phyloP scores from a whole-genome alignment of 2,113 vertebrate genomes.

The Mungos mungo region DNA sequence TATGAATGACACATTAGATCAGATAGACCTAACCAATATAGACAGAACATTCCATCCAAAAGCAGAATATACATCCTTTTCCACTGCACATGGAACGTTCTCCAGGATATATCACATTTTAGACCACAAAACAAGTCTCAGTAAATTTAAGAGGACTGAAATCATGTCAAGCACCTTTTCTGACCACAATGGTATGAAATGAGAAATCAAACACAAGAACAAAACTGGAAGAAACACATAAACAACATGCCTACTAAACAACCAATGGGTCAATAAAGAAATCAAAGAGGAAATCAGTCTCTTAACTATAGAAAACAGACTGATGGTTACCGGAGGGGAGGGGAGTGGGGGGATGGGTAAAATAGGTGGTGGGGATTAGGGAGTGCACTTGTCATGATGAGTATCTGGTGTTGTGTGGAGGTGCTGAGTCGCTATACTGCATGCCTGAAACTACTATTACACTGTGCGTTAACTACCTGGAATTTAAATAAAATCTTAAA shows the following conservation, averaged over 20 bases:
- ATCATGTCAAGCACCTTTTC: not conserved
- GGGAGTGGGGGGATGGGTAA: not conserved
- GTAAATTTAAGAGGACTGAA: not conserved
- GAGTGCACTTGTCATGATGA: not conserved
- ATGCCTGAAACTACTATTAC: not conserved
- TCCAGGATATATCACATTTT: not conserved
- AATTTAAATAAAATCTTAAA: not conserved
- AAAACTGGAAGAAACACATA: not conserved
- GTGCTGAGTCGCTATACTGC: not conserved
- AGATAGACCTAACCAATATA: not conserved
- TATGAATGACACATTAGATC: not conserved
- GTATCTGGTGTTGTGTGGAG: not conserved
- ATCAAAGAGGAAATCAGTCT: not conserved
- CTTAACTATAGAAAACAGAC: not conserved
- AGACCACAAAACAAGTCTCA: not conserved
- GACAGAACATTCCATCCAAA: not conserved
- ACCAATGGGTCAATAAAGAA: not conserved
- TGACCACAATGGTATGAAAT: not conserved
- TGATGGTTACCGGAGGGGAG: not conserved
- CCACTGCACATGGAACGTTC: not conserved
- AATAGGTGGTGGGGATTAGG: not conserved
- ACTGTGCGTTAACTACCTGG: too few species aligned
- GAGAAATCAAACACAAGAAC: not conserved
- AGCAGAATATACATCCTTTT: not conserved
- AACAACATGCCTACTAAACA: not conserved